Evolutionary conservation across 1,140 invertebrate genomes (phyloP).

Genomic region (Rhopalosiphum maidis): DNA sequence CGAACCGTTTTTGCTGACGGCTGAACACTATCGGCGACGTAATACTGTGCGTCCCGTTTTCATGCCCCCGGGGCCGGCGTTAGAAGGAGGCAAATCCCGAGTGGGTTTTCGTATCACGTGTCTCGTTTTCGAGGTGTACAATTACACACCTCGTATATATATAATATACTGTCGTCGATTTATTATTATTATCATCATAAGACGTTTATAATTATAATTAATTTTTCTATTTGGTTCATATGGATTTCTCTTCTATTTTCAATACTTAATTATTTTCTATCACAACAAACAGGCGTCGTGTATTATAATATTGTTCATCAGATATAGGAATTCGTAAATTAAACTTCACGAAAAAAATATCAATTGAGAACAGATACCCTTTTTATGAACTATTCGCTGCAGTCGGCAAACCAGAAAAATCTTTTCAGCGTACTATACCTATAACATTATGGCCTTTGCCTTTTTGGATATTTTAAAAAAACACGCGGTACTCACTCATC

Average conservation of each 20-base stretch:
- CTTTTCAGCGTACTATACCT: too few relatives aligned
- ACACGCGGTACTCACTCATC: constrained; percentile 58
- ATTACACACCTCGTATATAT: background rate
- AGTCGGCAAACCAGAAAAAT: too few relatives aligned
- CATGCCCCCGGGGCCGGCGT: background rate
- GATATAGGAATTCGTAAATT: too few relatives aligned
- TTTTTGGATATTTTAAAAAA: too few relatives aligned
- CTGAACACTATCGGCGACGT: background rate
- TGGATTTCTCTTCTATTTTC: too few relatives aligned
- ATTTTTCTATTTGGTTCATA: background rate
- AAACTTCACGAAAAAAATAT: background rate
- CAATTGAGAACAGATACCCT: background rate
- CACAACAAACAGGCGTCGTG: background rate
- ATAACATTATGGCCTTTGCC: too few relatives aligned
- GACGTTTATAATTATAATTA: background rate
- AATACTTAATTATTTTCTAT: background rate
- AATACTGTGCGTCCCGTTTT: background rate
- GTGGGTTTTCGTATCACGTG: background rate
- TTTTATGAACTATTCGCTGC: too few relatives aligned
- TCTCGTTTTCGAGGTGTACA: background rate
- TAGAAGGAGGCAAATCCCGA: background rate
- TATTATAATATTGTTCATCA: too few relatives aligned
- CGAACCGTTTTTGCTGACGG: background rate
- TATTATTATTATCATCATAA: background rate
- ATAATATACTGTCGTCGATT: background rate